Evolutionary conservation across 2,113 vertebrate genomes (phyloP).

Genomic region (Montifringilla adamsi): DNA sequence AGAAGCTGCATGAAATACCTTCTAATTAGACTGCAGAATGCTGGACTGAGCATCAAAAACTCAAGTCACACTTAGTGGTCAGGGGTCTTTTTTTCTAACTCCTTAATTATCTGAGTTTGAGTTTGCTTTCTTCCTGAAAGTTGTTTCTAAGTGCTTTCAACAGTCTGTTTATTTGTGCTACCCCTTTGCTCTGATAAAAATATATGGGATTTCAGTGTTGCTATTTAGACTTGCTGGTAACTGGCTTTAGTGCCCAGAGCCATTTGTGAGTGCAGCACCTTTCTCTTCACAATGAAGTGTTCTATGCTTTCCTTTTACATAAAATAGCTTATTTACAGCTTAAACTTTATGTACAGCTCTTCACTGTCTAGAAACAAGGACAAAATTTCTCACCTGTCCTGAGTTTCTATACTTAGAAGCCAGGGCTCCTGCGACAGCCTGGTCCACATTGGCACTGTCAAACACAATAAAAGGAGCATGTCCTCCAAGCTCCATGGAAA

Average conservation of each 20-base stretch:
- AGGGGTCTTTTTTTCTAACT: neutral
- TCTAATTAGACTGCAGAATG: neutral
- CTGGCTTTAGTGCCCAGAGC: neutral
- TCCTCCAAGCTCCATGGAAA: slow-evolving; percentile 96
- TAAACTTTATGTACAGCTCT: neutral
- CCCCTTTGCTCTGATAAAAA: neutral
- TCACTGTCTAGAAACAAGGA: neutral
- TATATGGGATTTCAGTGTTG: neutral
- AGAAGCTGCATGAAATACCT: neutral
- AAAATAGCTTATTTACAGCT: neutral
- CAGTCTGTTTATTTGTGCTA: neutral
- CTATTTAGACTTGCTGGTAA: neutral
- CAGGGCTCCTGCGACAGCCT: slow-evolving; percentile 87
- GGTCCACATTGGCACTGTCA: slow-evolving; percentile 85
- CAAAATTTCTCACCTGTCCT: slow-evolving; percentile 82
- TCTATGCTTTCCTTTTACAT: neutral
- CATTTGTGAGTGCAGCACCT: neutral
- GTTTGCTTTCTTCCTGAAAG: neutral
- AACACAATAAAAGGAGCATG: slow-evolving; percentile 97
- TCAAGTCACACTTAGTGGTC: neutral
- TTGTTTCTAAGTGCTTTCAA: neutral
- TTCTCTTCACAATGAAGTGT: neutral
- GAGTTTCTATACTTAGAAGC: slow-evolving; percentile 92
- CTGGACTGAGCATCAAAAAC: neutral
- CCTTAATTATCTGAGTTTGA: neutral